These are phyloP conservation scores for Enteromius viviparus DNA, from an alignment of 2,797 vertebrate species.

Conservation along the genomic window DNA sequence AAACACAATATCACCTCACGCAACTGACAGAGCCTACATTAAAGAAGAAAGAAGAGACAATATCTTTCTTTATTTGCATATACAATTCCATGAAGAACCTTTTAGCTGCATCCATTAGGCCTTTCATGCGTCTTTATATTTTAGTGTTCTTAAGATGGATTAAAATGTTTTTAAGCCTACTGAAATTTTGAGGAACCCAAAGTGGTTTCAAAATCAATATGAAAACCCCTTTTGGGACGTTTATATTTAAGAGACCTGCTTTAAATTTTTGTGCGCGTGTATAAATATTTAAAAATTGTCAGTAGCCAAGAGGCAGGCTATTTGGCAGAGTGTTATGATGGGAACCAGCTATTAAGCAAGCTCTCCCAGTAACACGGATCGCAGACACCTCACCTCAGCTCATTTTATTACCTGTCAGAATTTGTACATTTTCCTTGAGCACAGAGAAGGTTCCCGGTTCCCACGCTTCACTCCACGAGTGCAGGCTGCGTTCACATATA, in stretches of 20 bases:
- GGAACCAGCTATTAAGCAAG: slow-evolving; percentile 22
- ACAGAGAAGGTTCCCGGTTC: slow-evolving; percentile 59
- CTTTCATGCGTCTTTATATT: neutral
- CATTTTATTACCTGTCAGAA: slow-evolving; percentile 55
- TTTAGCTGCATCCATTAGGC: neutral
- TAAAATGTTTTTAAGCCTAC: neutral
- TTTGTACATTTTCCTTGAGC: slow-evolving; percentile 36
- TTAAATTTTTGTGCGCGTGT: neutral
- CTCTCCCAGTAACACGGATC: slow-evolving; percentile 41
- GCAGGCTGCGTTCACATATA: slow-evolving; percentile 25
- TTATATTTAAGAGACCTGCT: neutral
- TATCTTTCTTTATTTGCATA: neutral
- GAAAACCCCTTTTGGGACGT: neutral
- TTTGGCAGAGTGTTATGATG: slow-evolving; percentile 30
- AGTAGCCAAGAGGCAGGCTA: neutral
- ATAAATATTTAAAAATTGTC: neutral
- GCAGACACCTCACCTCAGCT: slow-evolving; percentile 44
- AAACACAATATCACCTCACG: neutral
- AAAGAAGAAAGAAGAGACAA: too few species aligned
- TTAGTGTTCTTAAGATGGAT: neutral
- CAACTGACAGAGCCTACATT: too few species aligned
- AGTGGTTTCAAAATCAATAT: neutral
- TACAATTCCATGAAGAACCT: neutral
- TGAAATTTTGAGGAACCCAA: neutral
- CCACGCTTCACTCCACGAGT: slow-evolving; percentile 42